Percentiles rank a stretch among this genome's conserved stretches.
These are phyloP conservation scores for Cydia pomonella DNA, from an alignment of 1,140 invertebrate species.

Conservation along the genomic window DNA sequence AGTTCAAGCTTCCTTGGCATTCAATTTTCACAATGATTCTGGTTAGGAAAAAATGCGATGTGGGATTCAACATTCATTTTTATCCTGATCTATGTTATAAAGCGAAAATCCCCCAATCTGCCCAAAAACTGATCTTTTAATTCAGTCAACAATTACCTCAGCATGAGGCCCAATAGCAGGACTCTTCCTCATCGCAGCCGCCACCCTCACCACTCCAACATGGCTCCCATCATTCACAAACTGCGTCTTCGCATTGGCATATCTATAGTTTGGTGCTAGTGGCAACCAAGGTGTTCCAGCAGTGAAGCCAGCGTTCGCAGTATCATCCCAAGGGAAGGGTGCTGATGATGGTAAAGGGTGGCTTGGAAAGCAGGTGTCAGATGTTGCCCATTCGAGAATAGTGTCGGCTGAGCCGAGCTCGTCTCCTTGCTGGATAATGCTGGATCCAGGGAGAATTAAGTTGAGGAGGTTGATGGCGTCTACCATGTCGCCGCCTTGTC, in stretches of 20 bases:
- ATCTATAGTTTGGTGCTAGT: conserved; percentile 79
- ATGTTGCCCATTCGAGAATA: conserved; percentile 62
- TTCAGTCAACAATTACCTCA: conserved; percentile 50
- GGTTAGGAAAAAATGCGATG: no score
- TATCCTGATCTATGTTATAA: no score
- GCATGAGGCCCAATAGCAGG: conserved; percentile 64
- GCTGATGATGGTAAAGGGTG: conserved; percentile 65
- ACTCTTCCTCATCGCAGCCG: conserved; percentile 66
- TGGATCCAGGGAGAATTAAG: conserved; percentile 83
- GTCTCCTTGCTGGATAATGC: conserved; percentile 87
- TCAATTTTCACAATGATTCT: no score
- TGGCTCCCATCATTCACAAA: conserved; percentile 62
- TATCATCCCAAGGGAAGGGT: conserved; percentile 88
- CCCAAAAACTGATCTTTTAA: neutral
- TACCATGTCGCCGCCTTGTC: conserved; percentile 80
- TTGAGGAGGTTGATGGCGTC: conserved; percentile 83
- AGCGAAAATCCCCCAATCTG: no score
- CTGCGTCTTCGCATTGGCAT: conserved; percentile 81
- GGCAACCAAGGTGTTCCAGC: conserved; percentile 81
- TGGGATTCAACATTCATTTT: no score
- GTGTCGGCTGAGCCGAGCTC: conserved; percentile 86
- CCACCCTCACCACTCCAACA: conserved; percentile 60
- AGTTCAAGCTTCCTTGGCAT: no score
- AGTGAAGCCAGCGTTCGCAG: conserved; percentile 81
- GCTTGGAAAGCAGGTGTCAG: conserved; percentile 58